Percentiles rank a stretch among this genome's conserved stretches.
These are phyloP conservation scores for Halichoerus grypus DNA, from an alignment of 2,113 vertebrate species.

Conservation along the genomic window DNA sequence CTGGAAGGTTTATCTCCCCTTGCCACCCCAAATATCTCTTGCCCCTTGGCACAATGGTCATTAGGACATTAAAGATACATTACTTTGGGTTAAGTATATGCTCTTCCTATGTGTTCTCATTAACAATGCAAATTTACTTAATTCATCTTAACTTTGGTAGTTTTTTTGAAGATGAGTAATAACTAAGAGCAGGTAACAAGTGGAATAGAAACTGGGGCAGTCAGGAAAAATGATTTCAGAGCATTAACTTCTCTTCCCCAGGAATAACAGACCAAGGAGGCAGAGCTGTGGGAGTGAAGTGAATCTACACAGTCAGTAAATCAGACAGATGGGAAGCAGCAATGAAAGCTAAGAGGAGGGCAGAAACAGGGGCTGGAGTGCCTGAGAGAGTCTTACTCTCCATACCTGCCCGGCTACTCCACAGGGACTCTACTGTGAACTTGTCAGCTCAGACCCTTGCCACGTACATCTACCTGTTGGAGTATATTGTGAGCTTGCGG, in stretches of 20 bases:
- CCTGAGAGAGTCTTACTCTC: not conserved
- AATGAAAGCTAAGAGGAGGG: not conserved
- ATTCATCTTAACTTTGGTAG: not conserved
- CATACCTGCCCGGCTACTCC: not conserved
- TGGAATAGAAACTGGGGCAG: not conserved
- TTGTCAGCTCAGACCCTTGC: not conserved
- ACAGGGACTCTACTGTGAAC: fast-evolving
- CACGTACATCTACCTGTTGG: not conserved
- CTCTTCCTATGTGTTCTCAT: conserved; percentile 29
- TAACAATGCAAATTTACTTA: conserved; percentile 19
- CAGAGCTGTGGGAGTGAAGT: not conserved
- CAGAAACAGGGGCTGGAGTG: not conserved
- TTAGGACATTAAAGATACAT: conserved; percentile 23
- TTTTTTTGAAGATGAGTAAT: not conserved
- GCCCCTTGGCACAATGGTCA: not conserved
- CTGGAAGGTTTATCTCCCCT: not conserved
- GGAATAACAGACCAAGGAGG: not conserved
- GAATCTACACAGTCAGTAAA: not conserved
- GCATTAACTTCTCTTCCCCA: not conserved
- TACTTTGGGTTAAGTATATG: conserved; percentile 13
- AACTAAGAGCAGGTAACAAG: not conserved
- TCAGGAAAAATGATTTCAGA: not conserved
- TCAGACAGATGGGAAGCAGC: not conserved
- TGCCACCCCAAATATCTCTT: not conserved
- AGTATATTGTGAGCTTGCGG: not conserved